Evolutionary conservation across 2,797 vertebrate genomes (phyloP).

Genomic region (Poeciliopsis turneri): DNA sequence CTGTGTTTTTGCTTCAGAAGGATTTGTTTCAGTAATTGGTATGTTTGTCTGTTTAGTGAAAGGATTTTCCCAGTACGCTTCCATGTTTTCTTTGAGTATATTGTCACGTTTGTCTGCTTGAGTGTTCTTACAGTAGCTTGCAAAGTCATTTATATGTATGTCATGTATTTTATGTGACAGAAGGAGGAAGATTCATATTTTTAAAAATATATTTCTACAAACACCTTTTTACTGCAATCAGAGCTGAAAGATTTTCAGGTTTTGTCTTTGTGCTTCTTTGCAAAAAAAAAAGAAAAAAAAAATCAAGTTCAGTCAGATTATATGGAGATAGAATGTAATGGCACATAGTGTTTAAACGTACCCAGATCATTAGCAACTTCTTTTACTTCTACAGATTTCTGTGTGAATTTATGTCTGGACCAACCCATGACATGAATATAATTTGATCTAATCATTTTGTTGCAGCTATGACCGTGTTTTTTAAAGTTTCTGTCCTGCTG

Average conservation of each 20-base stretch:
- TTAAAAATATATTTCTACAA: neutral
- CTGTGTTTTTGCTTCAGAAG: constrained; percentile 44
- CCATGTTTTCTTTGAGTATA: neutral
- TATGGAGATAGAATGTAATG: neutral
- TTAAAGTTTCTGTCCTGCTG: neutral
- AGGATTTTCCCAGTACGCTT: constrained; percentile 8
- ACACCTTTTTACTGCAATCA: neutral
- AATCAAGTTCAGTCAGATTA: neutral
- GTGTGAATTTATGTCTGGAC: neutral
- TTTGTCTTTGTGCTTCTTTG: neutral
- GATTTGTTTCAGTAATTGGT: constrained; percentile 53
- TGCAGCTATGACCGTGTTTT: neutral
- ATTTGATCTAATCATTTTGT: neutral
- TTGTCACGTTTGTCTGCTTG: no score
- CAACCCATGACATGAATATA: neutral
- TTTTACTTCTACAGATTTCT: neutral
- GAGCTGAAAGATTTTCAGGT: neutral
- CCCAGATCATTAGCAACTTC: neutral
- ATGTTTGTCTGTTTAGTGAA: constrained; percentile 27
- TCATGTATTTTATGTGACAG: neutral
- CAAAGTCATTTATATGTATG: neutral
- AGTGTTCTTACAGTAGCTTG: neutral
- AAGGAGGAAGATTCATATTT: neutral
- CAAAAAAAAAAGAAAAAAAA: neutral
- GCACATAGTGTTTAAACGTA: neutral